Conservation (phyloP, 2,888 invertebrate genomes). For the Smittia aterrima region DNA sequence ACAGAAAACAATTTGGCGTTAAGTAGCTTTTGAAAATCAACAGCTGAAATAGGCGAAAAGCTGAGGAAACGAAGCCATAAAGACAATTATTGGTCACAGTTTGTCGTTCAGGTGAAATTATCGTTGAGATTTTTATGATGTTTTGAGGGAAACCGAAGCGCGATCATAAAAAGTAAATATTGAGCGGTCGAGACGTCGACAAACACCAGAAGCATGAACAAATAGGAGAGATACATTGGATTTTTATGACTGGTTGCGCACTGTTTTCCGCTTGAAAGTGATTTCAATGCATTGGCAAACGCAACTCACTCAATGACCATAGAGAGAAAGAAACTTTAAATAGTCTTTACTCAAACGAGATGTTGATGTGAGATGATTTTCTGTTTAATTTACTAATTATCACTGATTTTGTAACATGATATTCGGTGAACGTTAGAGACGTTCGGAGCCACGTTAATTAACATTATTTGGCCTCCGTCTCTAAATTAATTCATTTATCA, state of each 20-base stretch:
- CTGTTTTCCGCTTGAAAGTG: not conserved
- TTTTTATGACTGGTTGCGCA: constrained; percentile 4
- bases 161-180: constrained; percentile 14
- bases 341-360: too few species aligned
- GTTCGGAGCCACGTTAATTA: constrained; percentile 8
- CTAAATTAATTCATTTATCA: not conserved
- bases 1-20: constrained; percentile 23
- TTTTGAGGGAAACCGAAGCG: constrained; percentile 10
- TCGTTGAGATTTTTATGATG: not conserved
- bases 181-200: constrained; percentile 20
- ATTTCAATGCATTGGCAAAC: not conserved
- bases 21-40: constrained; percentile 20
- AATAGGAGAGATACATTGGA: not conserved
- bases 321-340: too few species aligned
- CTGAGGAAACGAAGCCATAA: not conserved
- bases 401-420: not conserved
- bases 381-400: constrained; percentile 7
- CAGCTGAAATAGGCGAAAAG: not conserved
- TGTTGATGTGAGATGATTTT: not conserved
- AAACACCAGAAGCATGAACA: constrained; percentile 18
- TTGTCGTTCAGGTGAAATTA: not conserved
- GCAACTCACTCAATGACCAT: not conserved
- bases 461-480: not conserved
- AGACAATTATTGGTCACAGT: constrained; percentile 25
- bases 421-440: not conserved